Base-by-base conservation (phyloP, 2,113 vertebrate genomes). In the Smithornis capensis region DNA sequence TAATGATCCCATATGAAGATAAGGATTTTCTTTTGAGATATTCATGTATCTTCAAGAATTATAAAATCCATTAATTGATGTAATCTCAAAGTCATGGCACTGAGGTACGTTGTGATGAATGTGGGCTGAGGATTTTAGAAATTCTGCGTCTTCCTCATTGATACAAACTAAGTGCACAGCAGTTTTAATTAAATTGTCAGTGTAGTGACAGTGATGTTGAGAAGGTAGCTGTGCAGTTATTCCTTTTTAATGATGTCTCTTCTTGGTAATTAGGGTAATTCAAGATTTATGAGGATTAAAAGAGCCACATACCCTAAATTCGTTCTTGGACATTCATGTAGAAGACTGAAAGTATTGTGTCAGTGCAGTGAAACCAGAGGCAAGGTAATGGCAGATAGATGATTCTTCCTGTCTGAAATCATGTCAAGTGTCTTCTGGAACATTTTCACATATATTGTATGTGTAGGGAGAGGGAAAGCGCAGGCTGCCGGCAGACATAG, bases 151-250 rank as follows among this genome's bases (percentile, higher is more conserved):
- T 93, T 73, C 78, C 82, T 53, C 95, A 74, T 86, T 89, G 71
- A 92, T 93, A 44, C 79, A 93, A 95, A 95, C 55, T 81, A 74
- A 96, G 94, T 55, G 80, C 78, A 73, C 25, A 45, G 85, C 49
- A 84, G 47, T 70, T 84, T 95, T 98, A 97, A 96, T 97, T 97
- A 97, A 97, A 92, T 87, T 96, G 77, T 95, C 95, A 74, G 10
- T 76, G 42, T 71, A 37, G 49, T 96, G 90, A 91, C 83, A 75
- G 62, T 47, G 42, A 94, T 10, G 23, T 95, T 96, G 93, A 89
- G 91, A 95, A 97, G 77, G 69, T 92, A 65, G 70, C 85, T 93
- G 89, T 52, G 69, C 71, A 96, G 86, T 83, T 89, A 84, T 77
- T 96, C 87, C 37, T 90, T 90, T 96, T 93, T 94, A 87, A 93